Evolutionary conservation across 2,113 vertebrate species (phyloP).

Genomic region (Picathartes gymnocephalus): DNA sequence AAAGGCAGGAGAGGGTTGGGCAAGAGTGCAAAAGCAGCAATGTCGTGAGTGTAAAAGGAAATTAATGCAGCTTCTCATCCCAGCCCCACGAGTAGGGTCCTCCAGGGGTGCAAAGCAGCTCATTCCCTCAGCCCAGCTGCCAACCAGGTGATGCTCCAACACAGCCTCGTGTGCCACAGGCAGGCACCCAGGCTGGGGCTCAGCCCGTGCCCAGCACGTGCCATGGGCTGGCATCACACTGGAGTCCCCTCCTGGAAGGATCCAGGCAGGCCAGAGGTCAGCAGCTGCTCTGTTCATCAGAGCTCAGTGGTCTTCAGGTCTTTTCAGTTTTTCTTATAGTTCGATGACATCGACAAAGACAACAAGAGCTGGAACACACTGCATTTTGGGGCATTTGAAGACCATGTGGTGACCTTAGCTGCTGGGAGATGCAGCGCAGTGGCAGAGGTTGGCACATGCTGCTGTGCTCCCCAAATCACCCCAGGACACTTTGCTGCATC

Average conservation of each 20-base stretch:
- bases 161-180: too few species aligned
- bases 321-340: not conserved
- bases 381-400: not conserved
- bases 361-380: not conserved
- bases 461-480: not conserved
- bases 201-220: not conserved
- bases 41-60: not conserved
- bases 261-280: not conserved
- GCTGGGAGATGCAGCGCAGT: not conserved
- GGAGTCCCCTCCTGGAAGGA: not conserved
- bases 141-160: not conserved
- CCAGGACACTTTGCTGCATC: not conserved
- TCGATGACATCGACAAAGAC: not conserved
- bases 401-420: not conserved
- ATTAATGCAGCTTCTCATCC: not conserved
- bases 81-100: fast-evolving
- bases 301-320: not conserved
- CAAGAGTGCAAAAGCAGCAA: not conserved
- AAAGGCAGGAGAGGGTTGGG: not conserved
- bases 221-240: fast-evolving
- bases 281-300: not conserved
- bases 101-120: not conserved
- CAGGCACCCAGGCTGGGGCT: not conserved
- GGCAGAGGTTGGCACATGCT: not conserved
- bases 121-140: not conserved